Conservation (phyloP, 2,113 vertebrate species). For the Apteryx mantelli region DNA sequence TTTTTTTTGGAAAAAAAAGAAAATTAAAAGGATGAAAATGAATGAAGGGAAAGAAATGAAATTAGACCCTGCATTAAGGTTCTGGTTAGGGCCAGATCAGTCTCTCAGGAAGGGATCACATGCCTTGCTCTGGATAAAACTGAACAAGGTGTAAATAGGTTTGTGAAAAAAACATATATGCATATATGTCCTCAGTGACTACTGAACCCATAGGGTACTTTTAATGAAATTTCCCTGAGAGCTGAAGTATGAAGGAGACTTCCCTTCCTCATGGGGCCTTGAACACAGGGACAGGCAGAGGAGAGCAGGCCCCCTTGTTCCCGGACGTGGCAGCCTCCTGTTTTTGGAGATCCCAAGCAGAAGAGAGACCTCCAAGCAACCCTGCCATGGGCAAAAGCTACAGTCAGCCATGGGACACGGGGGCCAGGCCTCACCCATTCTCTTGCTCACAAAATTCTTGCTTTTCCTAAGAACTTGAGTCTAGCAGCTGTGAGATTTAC, state of each 20-base stretch:
- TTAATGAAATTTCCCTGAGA: background rate
- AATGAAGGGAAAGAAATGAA: background rate
- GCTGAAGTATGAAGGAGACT: background rate
- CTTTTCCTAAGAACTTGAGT: background rate
- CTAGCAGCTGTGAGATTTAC: background rate
- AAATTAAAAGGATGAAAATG: background rate
- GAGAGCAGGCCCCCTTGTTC: no score
- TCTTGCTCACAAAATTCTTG: background rate
- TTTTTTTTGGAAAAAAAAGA: background rate
- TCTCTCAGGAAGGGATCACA: background rate
- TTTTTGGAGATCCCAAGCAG: background rate
- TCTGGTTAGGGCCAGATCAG: background rate
- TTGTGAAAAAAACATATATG: background rate
- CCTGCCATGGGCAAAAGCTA: background rate
- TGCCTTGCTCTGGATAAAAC: background rate
- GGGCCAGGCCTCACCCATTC: background rate
- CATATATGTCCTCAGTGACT: no score
- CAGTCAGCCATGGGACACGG: background rate
- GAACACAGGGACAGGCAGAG: background rate
- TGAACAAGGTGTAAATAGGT: background rate
- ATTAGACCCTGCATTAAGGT: background rate
- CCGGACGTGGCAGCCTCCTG: accelerated
- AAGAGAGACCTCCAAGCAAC: background rate
- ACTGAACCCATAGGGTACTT: background rate
- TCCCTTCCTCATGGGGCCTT: background rate